Conservation (phyloP, 2,888 invertebrate species). For the Ophion ellenae region DNA sequence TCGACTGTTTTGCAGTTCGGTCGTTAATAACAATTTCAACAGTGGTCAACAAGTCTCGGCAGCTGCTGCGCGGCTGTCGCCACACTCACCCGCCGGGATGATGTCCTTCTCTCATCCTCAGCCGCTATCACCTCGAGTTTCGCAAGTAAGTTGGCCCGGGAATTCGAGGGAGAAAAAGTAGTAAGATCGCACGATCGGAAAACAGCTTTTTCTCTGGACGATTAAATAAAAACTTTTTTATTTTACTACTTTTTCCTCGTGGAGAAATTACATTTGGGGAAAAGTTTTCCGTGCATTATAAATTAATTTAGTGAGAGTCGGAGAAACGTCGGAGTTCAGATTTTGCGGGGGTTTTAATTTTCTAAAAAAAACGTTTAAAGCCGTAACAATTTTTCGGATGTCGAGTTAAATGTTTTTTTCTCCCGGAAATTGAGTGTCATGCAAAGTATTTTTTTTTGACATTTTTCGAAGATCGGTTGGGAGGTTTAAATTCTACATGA, state of each 20-base stretch:
- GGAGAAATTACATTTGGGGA: too few relatives aligned
- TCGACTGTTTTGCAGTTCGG: slow-evolving; percentile 72
- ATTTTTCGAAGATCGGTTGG: too few relatives aligned
- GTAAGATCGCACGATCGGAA: not conserved
- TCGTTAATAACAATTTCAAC: slow-evolving; percentile 83
- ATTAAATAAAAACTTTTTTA: not conserved
- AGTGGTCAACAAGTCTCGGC: slow-evolving; percentile 82
- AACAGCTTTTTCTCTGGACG: not conserved
- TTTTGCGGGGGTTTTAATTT: too few relatives aligned
- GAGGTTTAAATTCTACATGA: too few relatives aligned
- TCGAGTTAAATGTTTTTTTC: too few relatives aligned
- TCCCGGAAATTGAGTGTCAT: too few relatives aligned
- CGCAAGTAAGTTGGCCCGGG: slow-evolving; percentile 81
- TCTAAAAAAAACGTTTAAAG: too few relatives aligned
- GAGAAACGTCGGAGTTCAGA: not conserved
- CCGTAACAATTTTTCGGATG: too few relatives aligned
- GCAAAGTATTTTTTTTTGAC: too few relatives aligned
- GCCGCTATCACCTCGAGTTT: slow-evolving; percentile 86
- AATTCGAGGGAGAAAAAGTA: not conserved
- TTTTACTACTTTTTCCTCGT: not conserved
- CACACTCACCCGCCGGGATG: slow-evolving; percentile 84
- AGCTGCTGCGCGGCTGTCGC: slow-evolving; percentile 85
- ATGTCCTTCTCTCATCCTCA: slow-evolving; percentile 84
- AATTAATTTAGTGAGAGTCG: too few relatives aligned
- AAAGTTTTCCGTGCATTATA: too few relatives aligned